Base-by-base conservation (phyloP, 2,113 vertebrate genomes). In the Dipodomys ordii region DNA sequence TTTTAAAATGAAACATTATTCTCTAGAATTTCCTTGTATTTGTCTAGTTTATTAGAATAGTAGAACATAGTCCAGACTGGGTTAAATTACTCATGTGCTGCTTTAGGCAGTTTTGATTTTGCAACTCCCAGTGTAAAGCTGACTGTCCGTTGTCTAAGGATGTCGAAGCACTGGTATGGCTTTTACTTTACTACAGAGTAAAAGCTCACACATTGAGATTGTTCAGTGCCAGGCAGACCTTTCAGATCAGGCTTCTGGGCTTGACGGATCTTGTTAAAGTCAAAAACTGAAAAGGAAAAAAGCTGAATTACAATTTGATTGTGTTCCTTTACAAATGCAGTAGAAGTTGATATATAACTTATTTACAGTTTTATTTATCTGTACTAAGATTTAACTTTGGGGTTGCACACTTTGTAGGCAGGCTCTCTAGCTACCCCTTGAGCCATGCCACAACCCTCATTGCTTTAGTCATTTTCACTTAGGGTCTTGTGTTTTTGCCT, bases 11-110 rank as follows among this genome's bases (percentile, higher is more conserved):
- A 87, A 83, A 78, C 53, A 53, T 72, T 90, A 32, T 80, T 95
- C 76, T 92, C 23, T 83, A 85, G 78, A 88, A 76, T 91, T 73
- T 93, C 25, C 80, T 95, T 39, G 53, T 87, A 72, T 94, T 93
- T 88, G 82, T 90, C 74, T 86, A 80, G 79, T 86, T 86, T 90
- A 68, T 93, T 90, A 12, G n/a, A 39, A 74, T 64, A 85, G 86
- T 53, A 73, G 67, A 72, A 44, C 71, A 28, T 46, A 74, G 71
- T 85, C 78, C 57, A 83, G 74, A 85, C 25, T 72, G 39, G 68
- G 35, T 93, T 93, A 79, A 90, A 71, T 85, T 87, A 79, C 68
- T 87, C 53, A 64, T 28, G 19, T 78, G 72, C 44, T 83, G 46
- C 67, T 71, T 57, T 64, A 71, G 82, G 87, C 87, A 77, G 0